These are phyloP conservation scores for Cnemophilus loriae DNA, from an alignment of 2,113 vertebrate genomes.

Conservation along the genomic window DNA sequence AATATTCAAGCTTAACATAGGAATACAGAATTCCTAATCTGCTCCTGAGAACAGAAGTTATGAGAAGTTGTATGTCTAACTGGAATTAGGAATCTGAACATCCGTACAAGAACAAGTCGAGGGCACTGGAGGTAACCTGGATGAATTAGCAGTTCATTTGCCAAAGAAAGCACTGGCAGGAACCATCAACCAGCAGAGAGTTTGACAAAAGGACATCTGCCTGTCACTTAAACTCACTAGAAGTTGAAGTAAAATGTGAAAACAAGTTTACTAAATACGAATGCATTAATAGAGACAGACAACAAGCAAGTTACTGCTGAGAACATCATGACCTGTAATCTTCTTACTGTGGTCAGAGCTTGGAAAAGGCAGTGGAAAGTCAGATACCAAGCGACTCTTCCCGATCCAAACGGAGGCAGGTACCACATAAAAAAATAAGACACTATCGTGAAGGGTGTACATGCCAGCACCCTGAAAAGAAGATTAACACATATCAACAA, in stretches of 20 bases:
- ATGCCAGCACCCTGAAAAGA: slow-evolving; percentile 85
- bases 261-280: neutral
- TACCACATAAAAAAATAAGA: slow-evolving; percentile 97
- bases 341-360: slow-evolving; percentile 89
- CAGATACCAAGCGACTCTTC: slow-evolving; percentile 86
- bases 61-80: neutral
- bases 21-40: neutral
- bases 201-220: neutral
- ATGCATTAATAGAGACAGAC: neutral
- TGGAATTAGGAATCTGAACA: neutral
- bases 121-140: neutral
- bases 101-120: neutral
- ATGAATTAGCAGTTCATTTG: neutral
- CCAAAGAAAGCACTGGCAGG: neutral
- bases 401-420: slow-evolving; percentile 80
- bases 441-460: slow-evolving; percentile 83
- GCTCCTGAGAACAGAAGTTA: neutral
- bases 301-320: neutral
- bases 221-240: neutral
- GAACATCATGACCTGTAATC: neutral
- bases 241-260: neutral
- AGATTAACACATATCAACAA: neutral
- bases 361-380: slow-evolving; percentile 92
- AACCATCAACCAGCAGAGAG: neutral
- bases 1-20: neutral